Evolutionary conservation across 2,888 invertebrate species (phyloP).

Genomic region (Sycophila texana): DNA sequence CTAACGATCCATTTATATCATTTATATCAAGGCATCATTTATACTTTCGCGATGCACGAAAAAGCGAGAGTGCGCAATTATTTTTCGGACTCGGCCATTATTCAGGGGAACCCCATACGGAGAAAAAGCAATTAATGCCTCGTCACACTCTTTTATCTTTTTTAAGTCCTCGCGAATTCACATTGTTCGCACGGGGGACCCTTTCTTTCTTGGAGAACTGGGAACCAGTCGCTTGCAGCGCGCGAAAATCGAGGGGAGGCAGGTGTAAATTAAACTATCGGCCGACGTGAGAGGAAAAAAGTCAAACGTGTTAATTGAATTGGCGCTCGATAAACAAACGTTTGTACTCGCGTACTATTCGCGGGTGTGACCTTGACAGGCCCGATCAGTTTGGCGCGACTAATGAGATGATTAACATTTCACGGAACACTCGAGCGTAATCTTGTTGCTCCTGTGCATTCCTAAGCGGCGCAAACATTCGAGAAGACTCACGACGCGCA

Average conservation of each 20-base stretch:
- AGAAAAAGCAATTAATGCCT: too few species aligned
- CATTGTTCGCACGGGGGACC: too few species aligned
- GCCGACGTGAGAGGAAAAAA: not conserved
- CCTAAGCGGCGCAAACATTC: not conserved
- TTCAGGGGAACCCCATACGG: too few species aligned
- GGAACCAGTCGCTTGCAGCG: too few species aligned
- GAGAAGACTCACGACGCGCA: not conserved
- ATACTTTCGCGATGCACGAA: not conserved
- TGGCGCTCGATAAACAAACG: conserved; percentile 40
- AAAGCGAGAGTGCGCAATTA: conserved; percentile 2
- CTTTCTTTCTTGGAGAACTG: too few species aligned
- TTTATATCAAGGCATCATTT: not conserved
- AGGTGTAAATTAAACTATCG: conserved; percentile 24
- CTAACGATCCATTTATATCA: not conserved
- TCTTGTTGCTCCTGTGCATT: not conserved
- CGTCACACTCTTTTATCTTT: too few species aligned
- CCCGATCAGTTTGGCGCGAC: not conserved
- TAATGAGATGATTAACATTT: conserved; percentile 36
- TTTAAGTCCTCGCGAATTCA: too few species aligned
- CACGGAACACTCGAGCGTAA: not conserved
- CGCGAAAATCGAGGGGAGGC: not conserved
- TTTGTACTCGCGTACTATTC: conserved; percentile 1
- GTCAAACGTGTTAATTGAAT: conserved; percentile 27
- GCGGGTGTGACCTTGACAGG: conserved; percentile 16
- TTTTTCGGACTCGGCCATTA: conserved; percentile 9